Evolutionary conservation across 2,113 vertebrate species (phyloP).

Genomic region (Tauraco erythrolophus): DNA sequence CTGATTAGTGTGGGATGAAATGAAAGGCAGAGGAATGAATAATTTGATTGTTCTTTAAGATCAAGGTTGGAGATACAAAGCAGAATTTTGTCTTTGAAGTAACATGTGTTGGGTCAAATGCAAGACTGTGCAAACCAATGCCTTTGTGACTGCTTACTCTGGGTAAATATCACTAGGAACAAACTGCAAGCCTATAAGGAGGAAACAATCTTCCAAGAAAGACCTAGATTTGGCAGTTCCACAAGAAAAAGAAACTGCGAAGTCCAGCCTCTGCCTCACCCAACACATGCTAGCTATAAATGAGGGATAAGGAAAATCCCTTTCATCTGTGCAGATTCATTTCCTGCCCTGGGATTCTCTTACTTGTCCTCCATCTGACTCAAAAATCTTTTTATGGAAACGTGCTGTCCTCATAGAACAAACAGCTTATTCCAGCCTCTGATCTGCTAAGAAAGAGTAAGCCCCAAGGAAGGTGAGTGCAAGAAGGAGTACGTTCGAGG

Average conservation of each 20-base stretch:
- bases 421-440: neutral
- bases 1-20: neutral
- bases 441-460: neutral
- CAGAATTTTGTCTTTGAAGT: neutral
- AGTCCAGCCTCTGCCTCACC: neutral
- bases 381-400: neutral
- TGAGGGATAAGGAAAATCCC: neutral
- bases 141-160: neutral
- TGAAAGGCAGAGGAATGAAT: neutral
- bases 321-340: constrained; percentile 41
- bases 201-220: neutral
- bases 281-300: constrained; percentile 12
- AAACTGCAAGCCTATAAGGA: neutral
- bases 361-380: neutral
- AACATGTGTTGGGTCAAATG: neutral
- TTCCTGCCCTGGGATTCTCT: constrained; percentile 3
- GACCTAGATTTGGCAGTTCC: neutral
- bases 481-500: neutral
- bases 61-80: neutral
- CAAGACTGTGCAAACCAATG: neutral
- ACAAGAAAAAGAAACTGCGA: constrained; percentile 15
- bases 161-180: neutral
- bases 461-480: neutral
- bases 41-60: neutral
- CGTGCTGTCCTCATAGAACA: neutral